phyloP scores from a whole-genome alignment of 2,113 vertebrate genomes.

The Ptilorrhoa leucosticta region DNA sequence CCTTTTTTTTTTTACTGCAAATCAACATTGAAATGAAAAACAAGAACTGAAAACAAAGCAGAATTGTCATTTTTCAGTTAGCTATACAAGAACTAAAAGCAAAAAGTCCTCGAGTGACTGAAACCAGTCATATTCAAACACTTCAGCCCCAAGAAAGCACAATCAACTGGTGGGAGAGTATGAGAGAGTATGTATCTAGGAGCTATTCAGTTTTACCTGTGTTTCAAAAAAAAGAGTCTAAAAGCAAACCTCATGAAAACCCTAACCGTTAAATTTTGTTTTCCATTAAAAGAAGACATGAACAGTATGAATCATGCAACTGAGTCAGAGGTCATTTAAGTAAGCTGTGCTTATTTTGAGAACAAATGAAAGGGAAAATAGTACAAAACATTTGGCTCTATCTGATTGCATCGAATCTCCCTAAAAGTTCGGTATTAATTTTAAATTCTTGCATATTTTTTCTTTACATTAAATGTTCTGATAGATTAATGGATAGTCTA shows the following conservation, averaged over 20 bases:
- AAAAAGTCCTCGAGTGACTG: fast-evolving
- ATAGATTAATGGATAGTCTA: neutral
- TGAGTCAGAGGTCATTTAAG: neutral
- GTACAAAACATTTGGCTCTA: neutral
- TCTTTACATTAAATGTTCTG: neutral
- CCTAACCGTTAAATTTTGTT: neutral
- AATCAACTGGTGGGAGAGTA: neutral
- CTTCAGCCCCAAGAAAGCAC: neutral
- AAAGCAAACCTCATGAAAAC: neutral
- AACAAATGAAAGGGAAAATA: neutral
- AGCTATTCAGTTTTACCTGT: neutral
- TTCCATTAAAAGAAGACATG: neutral
- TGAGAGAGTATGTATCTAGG: neutral
- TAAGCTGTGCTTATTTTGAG: neutral
- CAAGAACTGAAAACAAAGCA: neutral
- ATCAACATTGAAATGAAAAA: neutral
- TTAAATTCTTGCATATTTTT: neutral
- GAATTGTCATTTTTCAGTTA: neutral
- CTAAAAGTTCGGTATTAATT: neutral
- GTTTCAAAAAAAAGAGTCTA: neutral
- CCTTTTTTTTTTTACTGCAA: neutral
- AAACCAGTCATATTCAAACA: neutral
- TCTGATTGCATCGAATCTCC: neutral
- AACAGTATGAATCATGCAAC: neutral
- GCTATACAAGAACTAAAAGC: neutral